A percentile compares a stretch with the other conserved stretches of the same genome.
Conservation (phyloP, 2,113 vertebrate species). For the Neolamprologus devosi region DNA sequence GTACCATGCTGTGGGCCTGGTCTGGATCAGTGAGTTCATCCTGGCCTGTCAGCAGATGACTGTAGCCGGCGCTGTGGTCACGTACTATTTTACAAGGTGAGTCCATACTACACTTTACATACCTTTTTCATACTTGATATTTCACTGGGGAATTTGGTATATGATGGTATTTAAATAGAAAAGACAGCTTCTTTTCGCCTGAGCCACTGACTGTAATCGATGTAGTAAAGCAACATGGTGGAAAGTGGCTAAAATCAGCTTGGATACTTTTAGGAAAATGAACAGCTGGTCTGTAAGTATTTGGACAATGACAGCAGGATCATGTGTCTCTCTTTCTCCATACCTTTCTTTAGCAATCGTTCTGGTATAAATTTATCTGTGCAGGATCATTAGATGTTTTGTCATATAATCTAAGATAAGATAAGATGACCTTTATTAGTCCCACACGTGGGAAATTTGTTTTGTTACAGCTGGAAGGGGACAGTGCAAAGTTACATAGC, state of each 20-base stretch:
- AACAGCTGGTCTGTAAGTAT: background rate
- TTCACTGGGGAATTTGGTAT: background rate
- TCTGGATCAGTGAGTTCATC: conserved; percentile 98
- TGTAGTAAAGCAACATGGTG: background rate
- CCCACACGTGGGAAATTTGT: background rate
- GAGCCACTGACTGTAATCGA: background rate
- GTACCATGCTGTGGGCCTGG: conserved; percentile 91
- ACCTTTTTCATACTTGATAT: background rate
- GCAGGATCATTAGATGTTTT: background rate
- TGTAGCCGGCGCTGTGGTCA: conserved; percentile 93
- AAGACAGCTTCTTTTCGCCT: background rate
- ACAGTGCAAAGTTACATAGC: background rate
- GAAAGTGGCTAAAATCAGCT: background rate
- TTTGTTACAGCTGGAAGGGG: background rate
- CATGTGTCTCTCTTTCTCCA: background rate
- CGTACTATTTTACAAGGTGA: conserved; percentile 97
- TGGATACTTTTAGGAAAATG: background rate
- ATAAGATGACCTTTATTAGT: background rate
- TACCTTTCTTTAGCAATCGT: background rate
- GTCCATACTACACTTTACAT: background rate
- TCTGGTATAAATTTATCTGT: background rate
- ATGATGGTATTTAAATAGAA: background rate
- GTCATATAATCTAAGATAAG: background rate
- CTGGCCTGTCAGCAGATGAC: conserved; percentile 98
- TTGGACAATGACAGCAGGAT: background rate